phyloP scores from a whole-genome alignment of 2,113 vertebrate genomes.

The Cervus canadensis region DNA sequence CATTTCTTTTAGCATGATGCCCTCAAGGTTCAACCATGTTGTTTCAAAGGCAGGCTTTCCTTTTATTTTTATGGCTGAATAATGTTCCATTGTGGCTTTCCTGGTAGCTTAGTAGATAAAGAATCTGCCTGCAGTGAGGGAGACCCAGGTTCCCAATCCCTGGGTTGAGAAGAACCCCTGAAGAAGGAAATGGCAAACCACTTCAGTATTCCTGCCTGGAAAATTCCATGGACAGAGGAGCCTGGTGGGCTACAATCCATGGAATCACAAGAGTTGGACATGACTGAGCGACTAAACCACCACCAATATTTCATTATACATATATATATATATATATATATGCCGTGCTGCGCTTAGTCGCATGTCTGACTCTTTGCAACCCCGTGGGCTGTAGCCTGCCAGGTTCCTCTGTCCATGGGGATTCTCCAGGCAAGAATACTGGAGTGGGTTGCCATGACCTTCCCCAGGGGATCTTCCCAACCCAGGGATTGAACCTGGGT shows the following conservation, averaged over 20 bases:
- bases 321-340: not conserved
- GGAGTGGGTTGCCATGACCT: not conserved
- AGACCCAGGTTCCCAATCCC: not conserved
- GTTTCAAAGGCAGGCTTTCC: not conserved
- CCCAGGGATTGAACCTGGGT: not conserved
- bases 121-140: not conserved
- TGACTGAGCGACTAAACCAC: not conserved
- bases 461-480: not conserved
- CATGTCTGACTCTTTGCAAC: not conserved
- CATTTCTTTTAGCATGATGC: not conserved
- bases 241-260: not conserved
- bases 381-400: not conserved
- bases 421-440: not conserved
- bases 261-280: not conserved
- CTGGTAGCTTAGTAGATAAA: not conserved
- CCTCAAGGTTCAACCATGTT: not conserved
- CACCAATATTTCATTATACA: not conserved
- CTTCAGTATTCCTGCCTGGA: not conserved
- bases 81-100: not conserved
- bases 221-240: not conserved
- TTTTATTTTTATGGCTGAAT: not conserved
- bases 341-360: not conserved
- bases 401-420: not conserved
- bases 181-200: not conserved
- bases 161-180: not conserved